Percentiles rank a stretch among this genome's conserved stretches.
Conservation (phyloP, 2,113 vertebrate genomes). For the Bos javanicus region DNA sequence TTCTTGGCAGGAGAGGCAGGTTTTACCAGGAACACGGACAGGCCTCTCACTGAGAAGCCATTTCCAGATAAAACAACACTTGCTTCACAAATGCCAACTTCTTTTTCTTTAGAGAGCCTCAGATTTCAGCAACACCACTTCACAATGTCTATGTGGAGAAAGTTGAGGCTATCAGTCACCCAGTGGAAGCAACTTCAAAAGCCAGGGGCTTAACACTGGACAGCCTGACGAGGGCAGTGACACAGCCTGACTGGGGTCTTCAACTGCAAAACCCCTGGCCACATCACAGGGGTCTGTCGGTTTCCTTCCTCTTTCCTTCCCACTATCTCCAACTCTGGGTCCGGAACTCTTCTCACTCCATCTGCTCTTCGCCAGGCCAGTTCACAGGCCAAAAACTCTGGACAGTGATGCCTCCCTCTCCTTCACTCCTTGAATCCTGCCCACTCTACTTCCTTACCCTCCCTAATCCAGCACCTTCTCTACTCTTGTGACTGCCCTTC, state of each 20-base stretch:
- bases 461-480: not conserved
- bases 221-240: not conserved
- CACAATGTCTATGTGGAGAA: not conserved
- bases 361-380: not conserved
- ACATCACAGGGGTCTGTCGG: rapidly evolving
- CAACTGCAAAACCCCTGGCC: rapidly evolving
- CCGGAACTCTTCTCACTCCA: not conserved
- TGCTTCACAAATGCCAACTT: not conserved
- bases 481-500: not conserved
- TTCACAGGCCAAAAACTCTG: not conserved
- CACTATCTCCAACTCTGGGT: not conserved
- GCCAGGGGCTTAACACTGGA: not conserved
- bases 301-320: not conserved
- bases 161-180: not conserved
- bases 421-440: not conserved
- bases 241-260: not conserved
- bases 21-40: not conserved
- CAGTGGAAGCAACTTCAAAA: not conserved
- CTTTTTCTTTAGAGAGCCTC: slow-evolving; percentile 23
- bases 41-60: slow-evolving; percentile 1
- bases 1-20: not conserved
- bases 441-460: not conserved
- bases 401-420: not conserved
- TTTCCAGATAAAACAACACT: slow-evolving; percentile 25
- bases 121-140: slow-evolving; percentile 10